Percentiles rank a stretch among this genome's conserved stretches.
Evolutionary conservation across 2,113 vertebrate genomes (phyloP).

Genomic region (Corythaixoides concolor): DNA sequence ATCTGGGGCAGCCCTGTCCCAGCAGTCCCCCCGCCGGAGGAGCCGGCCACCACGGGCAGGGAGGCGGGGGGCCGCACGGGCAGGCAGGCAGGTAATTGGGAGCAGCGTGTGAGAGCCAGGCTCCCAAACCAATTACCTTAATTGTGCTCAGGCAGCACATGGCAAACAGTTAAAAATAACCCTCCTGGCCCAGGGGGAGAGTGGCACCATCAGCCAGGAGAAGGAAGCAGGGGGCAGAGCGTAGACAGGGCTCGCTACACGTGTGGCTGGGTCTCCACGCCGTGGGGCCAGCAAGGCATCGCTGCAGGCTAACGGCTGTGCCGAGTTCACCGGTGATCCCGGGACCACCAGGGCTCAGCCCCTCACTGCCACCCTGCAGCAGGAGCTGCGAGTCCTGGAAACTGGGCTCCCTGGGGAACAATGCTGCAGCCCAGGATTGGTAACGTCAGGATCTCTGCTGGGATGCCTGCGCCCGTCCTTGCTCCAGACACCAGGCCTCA

Average conservation of each 20-base stretch:
- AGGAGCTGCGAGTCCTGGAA: not conserved
- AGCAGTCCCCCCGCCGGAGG: not conserved
- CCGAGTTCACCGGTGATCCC: not conserved
- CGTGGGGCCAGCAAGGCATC: fast-evolving
- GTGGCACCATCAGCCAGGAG: constrained; percentile 25
- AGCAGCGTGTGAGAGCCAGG: constrained; percentile 57
- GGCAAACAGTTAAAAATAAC: constrained; percentile 73
- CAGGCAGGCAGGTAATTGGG: constrained; percentile 56
- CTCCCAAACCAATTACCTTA: constrained; percentile 75
- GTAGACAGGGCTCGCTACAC: fast-evolving
- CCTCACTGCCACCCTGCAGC: not conserved
- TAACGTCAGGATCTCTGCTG: not conserved
- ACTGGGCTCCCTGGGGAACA: fast-evolving
- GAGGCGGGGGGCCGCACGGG: constrained; percentile 20
- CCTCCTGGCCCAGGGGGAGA: constrained; percentile 25
- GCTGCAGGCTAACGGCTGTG: not conserved
- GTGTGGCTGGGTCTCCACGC: not conserved
- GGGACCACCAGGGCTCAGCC: not conserved
- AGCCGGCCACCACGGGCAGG: not conserved
- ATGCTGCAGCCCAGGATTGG: not conserved
- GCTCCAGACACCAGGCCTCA: not conserved
- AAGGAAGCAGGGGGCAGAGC: constrained; percentile 16
- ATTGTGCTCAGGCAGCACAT: constrained; percentile 68
- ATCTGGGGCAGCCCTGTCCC: constrained; percentile 57
- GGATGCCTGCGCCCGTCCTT: not conserved